Base-by-base conservation (phyloP, 2,113 vertebrate species). In the Heterocephalus glaber region DNA sequence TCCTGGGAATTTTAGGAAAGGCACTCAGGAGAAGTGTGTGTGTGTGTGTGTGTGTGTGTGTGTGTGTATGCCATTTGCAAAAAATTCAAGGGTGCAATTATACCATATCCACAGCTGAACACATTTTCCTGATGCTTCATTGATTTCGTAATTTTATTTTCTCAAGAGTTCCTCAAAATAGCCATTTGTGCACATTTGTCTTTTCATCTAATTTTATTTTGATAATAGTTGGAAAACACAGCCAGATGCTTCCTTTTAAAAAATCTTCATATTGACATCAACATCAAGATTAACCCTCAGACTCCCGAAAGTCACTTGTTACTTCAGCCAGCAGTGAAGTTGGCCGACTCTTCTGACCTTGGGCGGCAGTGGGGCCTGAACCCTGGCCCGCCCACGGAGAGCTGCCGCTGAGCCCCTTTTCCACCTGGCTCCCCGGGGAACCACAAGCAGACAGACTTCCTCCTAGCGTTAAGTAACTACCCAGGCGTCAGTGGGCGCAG, bases 221-320 rank as follows among this genome's bases (percentile, higher is more conserved):
- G 96, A 96, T 88, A 93, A 88, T 95, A 94, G 63, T 81, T 90
- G 86, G 80, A 96, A 97, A 97, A 94, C 80, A 93, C 60, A 95
- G 44, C 89, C 97, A 98, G 95, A 97, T 94, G 95, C 93, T 95
- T 90, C 95, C 83, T 85, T 52, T 35, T 65, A 72, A 77, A 80
- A 80, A 44, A 30, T 77, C 82, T 83, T 33, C 44, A 4, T 54
- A 68, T 94, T 95, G 94, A 86, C 84, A 91, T 58, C 89, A 84
- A 44, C 7, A 33, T 94, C 94, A 90, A 93, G 82, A 94, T 88
- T 83, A 91, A 84, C 9, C 85, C 47, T 85, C 30, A 1, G 38
- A 54, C 54, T 66, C 81, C 77, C 80, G 90, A 85, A 95, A 86
- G 24, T 82, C 38, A 12, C 4, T 28, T 79, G 33, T 86, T 88